Evolutionary conservation across 2,888 invertebrate species (phyloP).

Genomic region (Itoplectis maculator): DNA sequence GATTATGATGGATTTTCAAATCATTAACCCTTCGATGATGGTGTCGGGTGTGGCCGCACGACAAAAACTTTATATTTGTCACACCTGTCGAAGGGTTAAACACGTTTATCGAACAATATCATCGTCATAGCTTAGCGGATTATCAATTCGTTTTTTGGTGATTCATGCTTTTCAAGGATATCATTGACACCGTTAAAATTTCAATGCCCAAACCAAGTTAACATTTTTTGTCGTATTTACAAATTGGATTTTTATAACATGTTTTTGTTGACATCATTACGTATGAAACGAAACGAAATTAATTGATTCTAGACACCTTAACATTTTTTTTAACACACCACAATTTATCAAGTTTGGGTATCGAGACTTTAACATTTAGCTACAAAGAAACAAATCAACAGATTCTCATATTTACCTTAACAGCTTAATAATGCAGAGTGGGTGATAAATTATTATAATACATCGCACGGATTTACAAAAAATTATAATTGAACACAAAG

Average conservation of each 20-base stretch:
- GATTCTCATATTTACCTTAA: neutral
- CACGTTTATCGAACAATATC: neutral
- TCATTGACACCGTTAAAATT: conserved; percentile 3
- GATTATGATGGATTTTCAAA: neutral
- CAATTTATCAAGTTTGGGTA: neutral
- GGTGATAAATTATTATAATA: conserved; percentile 8
- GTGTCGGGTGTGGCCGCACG: conserved; percentile 2
- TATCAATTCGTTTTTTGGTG: neutral
- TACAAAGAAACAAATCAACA: neutral
- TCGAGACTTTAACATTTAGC: neutral
- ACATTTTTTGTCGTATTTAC: neutral
- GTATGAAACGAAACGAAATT: neutral
- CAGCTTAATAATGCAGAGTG: conserved; percentile 16
- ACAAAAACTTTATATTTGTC: conserved; percentile 7
- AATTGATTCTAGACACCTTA: neutral
- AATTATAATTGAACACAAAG: conserved; percentile 28
- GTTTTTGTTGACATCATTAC: neutral
- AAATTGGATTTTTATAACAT: neutral
- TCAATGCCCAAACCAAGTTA: neutral
- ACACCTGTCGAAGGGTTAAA: conserved; percentile 3
- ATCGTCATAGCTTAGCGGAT: neutral
- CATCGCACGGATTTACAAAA: conserved; percentile 29
- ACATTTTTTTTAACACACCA: neutral
- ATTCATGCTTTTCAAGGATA: conserved; percentile 30
- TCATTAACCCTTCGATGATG: conserved; percentile 10